Percentiles rank a stretch among this genome's conserved stretches.
These are phyloP conservation scores for Orius insidiosus DNA, from an alignment of 1,140 invertebrate genomes.

Conservation along the genomic window DNA sequence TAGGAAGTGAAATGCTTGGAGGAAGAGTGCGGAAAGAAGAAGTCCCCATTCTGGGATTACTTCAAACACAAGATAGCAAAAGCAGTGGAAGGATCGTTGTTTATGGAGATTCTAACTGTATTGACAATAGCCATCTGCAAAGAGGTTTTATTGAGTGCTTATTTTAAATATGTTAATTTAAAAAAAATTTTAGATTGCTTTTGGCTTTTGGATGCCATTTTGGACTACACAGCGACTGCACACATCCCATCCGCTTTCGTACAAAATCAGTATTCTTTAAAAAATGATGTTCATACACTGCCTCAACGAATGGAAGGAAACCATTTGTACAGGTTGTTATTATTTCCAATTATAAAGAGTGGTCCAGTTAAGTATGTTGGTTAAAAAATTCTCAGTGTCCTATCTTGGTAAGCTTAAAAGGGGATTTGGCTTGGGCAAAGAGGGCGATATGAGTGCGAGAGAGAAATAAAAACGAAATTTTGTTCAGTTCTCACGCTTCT, in stretches of 20 bases:
- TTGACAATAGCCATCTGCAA: conserved; percentile 75
- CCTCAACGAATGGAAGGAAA: conserved; percentile 60
- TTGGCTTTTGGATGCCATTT: conserved; percentile 82
- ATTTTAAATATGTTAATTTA: conserved; percentile 1
- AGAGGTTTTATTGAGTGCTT: no score
- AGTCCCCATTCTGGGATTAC: conserved; percentile 69
- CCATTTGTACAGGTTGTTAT: conserved; percentile 34
- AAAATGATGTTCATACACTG: conserved; percentile 22
- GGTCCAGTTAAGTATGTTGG: no score
- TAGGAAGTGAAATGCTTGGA: conserved; percentile 41
- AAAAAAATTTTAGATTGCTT: conserved; percentile 50
- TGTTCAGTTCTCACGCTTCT: no score
- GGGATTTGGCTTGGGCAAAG: no score
- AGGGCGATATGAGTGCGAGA: no score
- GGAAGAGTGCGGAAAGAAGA: conserved; percentile 29
- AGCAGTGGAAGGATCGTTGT: conserved; percentile 55
- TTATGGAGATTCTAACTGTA: conserved; percentile 90
- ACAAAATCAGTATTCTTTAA: conserved; percentile 27
- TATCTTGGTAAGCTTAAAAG: no score
- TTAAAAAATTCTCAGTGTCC: no score
- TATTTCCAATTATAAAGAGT: no score
- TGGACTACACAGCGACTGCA: conserved; percentile 70
- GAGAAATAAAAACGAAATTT: no score
- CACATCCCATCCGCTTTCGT: conserved; percentile 50
- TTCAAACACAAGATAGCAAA: conserved; percentile 39